phyloP scores from a whole-genome alignment of 2,797 vertebrate genomes.

The Ibycter americanus region DNA sequence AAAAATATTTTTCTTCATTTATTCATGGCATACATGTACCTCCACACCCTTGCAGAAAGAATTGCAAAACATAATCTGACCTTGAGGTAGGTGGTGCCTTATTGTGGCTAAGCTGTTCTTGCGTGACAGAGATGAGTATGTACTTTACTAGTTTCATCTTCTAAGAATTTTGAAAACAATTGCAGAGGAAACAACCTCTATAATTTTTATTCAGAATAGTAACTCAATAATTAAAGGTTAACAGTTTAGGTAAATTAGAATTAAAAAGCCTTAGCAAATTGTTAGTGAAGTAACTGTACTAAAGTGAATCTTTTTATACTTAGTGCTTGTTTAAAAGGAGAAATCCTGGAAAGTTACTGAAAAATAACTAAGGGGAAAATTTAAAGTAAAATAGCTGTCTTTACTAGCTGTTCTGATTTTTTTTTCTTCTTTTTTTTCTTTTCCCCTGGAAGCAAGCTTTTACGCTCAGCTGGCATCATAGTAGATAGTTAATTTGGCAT shows the following conservation, averaged over 20 bases:
- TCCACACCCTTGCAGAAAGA: background rate
- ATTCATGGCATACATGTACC: background rate
- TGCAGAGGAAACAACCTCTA: background rate
- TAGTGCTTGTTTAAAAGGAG: background rate
- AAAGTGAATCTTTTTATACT: background rate
- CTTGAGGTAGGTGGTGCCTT: background rate
- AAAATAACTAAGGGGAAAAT: background rate
- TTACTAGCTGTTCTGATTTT: background rate
- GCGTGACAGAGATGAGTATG: background rate
- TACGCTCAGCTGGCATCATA: background rate
- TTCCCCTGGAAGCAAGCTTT: background rate
- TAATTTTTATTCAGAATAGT: conserved; percentile 17
- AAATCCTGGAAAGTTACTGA: background rate
- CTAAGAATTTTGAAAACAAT: background rate
- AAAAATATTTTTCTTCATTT: background rate
- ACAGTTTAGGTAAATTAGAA: background rate
- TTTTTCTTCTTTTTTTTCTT: background rate
- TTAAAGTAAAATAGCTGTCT: background rate
- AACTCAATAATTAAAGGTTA: background rate
- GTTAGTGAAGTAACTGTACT: background rate
- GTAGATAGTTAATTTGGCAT: background rate
- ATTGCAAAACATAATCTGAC: background rate
- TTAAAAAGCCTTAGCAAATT: background rate
- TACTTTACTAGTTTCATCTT: background rate
- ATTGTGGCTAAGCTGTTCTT: background rate